Conservation (phyloP, 2,888 invertebrate genomes). For the Tiliacea aurago region DNA sequence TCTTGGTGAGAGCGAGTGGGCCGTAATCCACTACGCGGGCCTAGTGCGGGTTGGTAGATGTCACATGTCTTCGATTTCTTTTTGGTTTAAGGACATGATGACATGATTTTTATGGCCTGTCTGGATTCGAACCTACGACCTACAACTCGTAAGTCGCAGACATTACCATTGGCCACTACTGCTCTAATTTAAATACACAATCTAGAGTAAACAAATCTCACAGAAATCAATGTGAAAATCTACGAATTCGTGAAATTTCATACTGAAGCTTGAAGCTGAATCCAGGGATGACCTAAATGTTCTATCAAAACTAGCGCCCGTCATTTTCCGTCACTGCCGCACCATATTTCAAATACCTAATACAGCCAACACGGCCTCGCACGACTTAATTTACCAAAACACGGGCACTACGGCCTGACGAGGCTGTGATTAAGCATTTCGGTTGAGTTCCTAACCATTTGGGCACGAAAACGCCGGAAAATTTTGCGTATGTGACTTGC, state of each 20-base stretch:
- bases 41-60: too few species aligned
- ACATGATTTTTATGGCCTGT: too few species aligned
- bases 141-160: too few species aligned
- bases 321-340: not conserved
- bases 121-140: too few species aligned
- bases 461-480: conserved; percentile 14
- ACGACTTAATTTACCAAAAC: conserved; percentile 48
- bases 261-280: not conserved
- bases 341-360: conserved; percentile 29
- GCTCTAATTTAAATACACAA: not conserved
- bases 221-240: not conserved
- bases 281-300: not conserved
- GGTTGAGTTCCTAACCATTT: conserved; percentile 43
- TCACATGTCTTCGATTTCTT: too few species aligned
- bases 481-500: conserved; percentile 23
- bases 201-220: too few species aligned
- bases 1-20: too few species aligned
- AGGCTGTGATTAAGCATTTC: conserved; percentile 44
- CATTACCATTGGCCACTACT: too few species aligned
- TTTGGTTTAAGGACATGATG: too few species aligned
- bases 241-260: not conserved
- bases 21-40: too few species aligned
- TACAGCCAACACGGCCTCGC: conserved; percentile 22
- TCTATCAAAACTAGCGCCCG: not conserved
- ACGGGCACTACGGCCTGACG: conserved; percentile 16